Evolutionary conservation across 92 coral and sea anemone genomes (phyloP).

Genomic region (Parazoanthus atlanticus): DNA sequence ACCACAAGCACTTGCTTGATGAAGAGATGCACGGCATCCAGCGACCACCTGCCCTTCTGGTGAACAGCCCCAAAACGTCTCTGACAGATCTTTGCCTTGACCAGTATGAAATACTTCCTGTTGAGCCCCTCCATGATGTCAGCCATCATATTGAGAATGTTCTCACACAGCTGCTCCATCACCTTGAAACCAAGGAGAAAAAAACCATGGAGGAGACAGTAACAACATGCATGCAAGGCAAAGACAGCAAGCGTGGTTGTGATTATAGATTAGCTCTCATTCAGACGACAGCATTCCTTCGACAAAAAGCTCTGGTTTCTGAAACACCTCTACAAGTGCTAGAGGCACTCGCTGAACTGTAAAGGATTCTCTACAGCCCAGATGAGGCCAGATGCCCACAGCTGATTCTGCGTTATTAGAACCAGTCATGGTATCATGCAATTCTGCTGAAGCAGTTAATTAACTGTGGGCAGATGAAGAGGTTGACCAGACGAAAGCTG

Average conservation of each 20-base stretch:
- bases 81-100: constrained; percentile 44
- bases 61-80: constrained; percentile 15
- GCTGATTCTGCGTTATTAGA: constrained; percentile 58
- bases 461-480: constrained; percentile 32
- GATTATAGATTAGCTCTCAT: constrained; percentile 51
- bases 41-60: no score
- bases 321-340: constrained; percentile 34
- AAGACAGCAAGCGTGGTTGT: constrained; percentile 47
- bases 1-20: constrained; percentile 38
- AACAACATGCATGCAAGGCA: constrained; percentile 25
- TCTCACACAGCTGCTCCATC: constrained; percentile 43
- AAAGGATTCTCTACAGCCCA: constrained; percentile 51
- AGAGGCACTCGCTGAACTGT: constrained; percentile 59
- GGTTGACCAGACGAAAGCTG: constrained; percentile 40
- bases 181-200: constrained; percentile 37
- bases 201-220: background rate
- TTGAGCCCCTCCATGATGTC: constrained; percentile 49
- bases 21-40: no score
- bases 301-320: background rate
- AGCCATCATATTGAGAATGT: constrained; percentile 47
- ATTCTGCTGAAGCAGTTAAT: constrained; percentile 44
- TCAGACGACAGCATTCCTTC: constrained; percentile 12
- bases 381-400: constrained; percentile 49
- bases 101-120: constrained; percentile 48
- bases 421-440: constrained; percentile 62